A percentile compares a stretch with the other conserved stretches of the same genome.
Evolutionary conservation across 2,797 vertebrate genomes (phyloP).

Genomic region (Esox lucius): DNA sequence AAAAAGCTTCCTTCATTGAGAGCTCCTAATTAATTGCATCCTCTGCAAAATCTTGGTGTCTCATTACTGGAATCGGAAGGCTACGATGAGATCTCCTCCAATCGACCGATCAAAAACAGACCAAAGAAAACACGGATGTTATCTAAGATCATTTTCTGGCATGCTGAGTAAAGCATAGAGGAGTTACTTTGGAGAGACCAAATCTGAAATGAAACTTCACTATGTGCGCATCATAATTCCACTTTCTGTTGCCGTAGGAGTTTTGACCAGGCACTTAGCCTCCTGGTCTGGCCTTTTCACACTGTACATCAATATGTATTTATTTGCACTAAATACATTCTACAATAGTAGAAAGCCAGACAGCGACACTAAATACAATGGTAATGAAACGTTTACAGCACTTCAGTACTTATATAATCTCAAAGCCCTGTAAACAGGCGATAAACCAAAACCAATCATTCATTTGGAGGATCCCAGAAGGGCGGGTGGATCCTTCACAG

Average conservation of each 20-base stretch:
- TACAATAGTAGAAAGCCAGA: too few species aligned
- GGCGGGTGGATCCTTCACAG: too few species aligned
- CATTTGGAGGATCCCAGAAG: too few species aligned
- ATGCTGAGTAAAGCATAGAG: constrained; percentile 7
- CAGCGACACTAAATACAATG: too few species aligned
- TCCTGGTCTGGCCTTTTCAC: too few species aligned
- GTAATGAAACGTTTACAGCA: too few species aligned
- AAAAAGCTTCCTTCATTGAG: background rate
- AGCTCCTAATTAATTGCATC: constrained; percentile 4
- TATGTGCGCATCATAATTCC: background rate
- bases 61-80: background rate
- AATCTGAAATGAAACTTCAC: constrained; percentile 4
- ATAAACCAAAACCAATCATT: too few species aligned
- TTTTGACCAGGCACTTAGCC: background rate
- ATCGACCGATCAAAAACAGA: constrained; percentile 31
- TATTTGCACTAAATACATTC: too few species aligned
- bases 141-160: constrained; percentile 7
- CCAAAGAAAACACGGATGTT: constrained; percentile 4
- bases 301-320: too few species aligned
- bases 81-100: background rate
- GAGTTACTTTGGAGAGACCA: constrained; percentile 12
- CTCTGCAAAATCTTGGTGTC: background rate
- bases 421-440: too few species aligned
- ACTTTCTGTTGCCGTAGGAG: background rate
- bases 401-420: too few species aligned